Base-by-base conservation (phyloP, 2,888 invertebrate genomes). In the Cosmia pyralina region DNA sequence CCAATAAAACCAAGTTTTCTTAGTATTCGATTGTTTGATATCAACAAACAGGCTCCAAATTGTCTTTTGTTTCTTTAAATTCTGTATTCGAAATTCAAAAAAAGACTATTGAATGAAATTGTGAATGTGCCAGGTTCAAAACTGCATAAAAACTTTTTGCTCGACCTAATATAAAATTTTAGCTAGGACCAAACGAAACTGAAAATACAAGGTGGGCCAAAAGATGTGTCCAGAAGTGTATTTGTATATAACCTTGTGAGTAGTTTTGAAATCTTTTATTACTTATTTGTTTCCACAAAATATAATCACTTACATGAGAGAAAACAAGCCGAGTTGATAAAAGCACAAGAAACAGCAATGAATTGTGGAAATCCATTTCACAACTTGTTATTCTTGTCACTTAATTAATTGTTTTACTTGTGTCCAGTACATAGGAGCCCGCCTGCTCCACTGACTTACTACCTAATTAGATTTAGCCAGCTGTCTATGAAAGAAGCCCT, bases 291-390 rank as follows among this genome's bases (percentile, higher is more conserved):
- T 69, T 11, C 0, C 1, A 79, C 17, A 60, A 68, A 22, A 71
- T 55, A 65, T 5, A 55, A 57, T 62, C 15, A 88, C 89, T 86
- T 78, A 91, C 91, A 85, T 88, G 75, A 60, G 72, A 84, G 59
- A 81, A 44, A 70, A 82, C 75, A 48, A 88, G 69, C 75, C 74
- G 83, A 48, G 71, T 82, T 55, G 84, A 85, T 28, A 89, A 41
- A 82, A 82, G 67, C 63, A 87, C 22, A 19, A 86, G 41, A 48
- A 89, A 72, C 13, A 86, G 65, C 19, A 89, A 79, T 50, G 83
- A 58, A 50, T 70, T 77, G 78, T 81, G 69, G 48, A 83, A 79
- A 79, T 86, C 66, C 88, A 89, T 89, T 87, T 86, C 77, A 63
- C 71, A 70, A 41, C 53, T 65, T 62, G 5, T 62, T 69, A 10